Percentiles rank a stretch among this genome's conserved stretches.
Evolutionary conservation across 2,888 invertebrate genomes (phyloP).

Genomic region (Dasypogon diadema): DNA sequence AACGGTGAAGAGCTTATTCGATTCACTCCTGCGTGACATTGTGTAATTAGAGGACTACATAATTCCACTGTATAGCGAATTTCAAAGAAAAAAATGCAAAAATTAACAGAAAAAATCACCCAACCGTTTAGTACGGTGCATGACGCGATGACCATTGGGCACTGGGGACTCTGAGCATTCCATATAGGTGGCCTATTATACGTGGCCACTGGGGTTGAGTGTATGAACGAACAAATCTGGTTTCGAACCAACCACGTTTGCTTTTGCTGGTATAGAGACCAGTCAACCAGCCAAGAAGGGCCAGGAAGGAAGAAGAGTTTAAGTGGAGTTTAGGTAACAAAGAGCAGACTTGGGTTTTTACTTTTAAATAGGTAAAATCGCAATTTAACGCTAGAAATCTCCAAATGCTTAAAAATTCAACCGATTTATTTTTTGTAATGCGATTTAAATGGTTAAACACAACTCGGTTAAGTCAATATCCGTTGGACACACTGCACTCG

Average conservation of each 20-base stretch:
- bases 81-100: slow-evolving; percentile 20
- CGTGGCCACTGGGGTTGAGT: too few relatives aligned
- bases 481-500: neutral
- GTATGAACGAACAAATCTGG: too few relatives aligned
- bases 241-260: too few relatives aligned
- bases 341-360: slow-evolving; percentile 17
- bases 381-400: slow-evolving; percentile 49
- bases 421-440: slow-evolving; percentile 43
- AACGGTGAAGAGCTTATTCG: slow-evolving; percentile 5
- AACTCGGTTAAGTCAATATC: slow-evolving; percentile 29
- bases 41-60: slow-evolving; percentile 37
- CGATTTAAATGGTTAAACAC: slow-evolving; percentile 46
- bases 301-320: slow-evolving; percentile 38
- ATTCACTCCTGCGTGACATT: slow-evolving; percentile 47
- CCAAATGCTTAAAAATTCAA: neutral
- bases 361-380: slow-evolving; percentile 32
- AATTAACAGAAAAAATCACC: slow-evolving; percentile 42
- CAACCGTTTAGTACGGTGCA: slow-evolving; percentile 15
- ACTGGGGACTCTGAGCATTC: too few relatives aligned
- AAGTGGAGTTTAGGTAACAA: slow-evolving; percentile 35
- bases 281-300: too few relatives aligned
- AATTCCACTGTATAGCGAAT: slow-evolving; percentile 6
- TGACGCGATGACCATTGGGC: slow-evolving; percentile 15
- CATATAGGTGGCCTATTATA: too few relatives aligned
- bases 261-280: too few relatives aligned